Conservation (phyloP, 1,140 invertebrate species). For the Polyergus mexicanus region DNA sequence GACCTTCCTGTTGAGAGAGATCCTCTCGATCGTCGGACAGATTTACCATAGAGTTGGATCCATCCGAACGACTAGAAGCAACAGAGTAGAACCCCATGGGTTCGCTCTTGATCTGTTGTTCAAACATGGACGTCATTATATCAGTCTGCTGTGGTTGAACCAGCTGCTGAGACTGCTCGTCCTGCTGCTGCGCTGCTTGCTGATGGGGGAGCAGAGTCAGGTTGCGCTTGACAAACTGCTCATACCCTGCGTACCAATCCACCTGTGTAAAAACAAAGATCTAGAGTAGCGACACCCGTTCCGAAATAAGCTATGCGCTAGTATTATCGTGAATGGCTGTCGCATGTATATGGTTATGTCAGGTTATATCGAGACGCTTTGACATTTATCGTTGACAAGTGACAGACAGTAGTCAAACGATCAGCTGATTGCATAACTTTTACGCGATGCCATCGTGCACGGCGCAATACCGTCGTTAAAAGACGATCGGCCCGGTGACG, state of each 20-base stretch:
- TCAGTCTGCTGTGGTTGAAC: conserved; percentile 71
- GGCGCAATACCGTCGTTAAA: conserved; percentile 59
- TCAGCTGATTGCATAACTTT: conserved; percentile 87
- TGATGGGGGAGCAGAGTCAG: conserved; percentile 87
- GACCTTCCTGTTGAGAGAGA: conserved; percentile 86
- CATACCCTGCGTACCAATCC: conserved; percentile 87
- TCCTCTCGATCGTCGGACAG: conserved; percentile 84
- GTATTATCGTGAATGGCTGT: conserved; percentile 40
- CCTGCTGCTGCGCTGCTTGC: conserved; percentile 77
- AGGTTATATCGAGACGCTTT: conserved; percentile 77
- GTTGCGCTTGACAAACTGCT: conserved; percentile 87
- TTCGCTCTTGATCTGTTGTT: conserved; percentile 90
- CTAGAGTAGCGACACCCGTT: conserved; percentile 52
- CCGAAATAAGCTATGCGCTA: conserved; percentile 10
- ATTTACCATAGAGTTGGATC: conserved; percentile 85
- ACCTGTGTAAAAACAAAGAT: conserved; percentile 79
- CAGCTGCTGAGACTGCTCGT: conserved; percentile 73
- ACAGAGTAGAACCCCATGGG: conserved; percentile 89
- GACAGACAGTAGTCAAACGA: conserved; percentile 82
- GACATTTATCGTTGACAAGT: conserved; percentile 86
- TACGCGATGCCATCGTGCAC: conserved; percentile 74
- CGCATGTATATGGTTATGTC: conserved; percentile 50
- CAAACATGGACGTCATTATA: conserved; percentile 88
- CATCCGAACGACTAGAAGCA: conserved; percentile 85
- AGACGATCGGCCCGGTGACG: conserved; percentile 46